phyloP scores from a whole-genome alignment of 1,140 invertebrate genomes.

The Macrotrachela quadricornifera region DNA sequence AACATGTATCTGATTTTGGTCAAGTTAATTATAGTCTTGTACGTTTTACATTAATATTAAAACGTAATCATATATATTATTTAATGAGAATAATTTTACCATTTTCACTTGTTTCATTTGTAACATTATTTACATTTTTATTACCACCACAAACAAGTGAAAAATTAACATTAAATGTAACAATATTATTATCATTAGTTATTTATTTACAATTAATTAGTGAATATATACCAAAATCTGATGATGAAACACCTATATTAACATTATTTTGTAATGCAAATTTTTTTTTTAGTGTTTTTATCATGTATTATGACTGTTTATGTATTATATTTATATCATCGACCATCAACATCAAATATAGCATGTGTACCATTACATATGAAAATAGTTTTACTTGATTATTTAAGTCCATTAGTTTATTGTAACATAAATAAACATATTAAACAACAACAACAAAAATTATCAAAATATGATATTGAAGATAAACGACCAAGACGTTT shows the following conservation, averaged over 20 bases:
- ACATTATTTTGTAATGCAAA: conserved; percentile 4
- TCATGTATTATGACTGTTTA: conserved; percentile 5
- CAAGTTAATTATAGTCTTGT: not conserved
- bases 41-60: not conserved
- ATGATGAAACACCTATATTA: conserved; percentile 3
- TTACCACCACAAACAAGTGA: conserved; percentile 2
- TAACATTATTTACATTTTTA: conserved; percentile 6
- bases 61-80: conserved; percentile 1
- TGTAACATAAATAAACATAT: too few relatives aligned
- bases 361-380: too few relatives aligned
- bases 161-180: conserved; percentile 7
- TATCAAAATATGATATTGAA: too few relatives aligned
- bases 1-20: not conserved
- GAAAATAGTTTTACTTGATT: too few relatives aligned
- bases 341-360: too few relatives aligned
- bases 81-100: conserved; percentile 8
- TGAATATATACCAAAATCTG: conserved; percentile 3
- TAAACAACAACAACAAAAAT: too few relatives aligned
- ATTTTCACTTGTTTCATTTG: not conserved
- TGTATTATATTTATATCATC: too few relatives aligned
- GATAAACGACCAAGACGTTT: too few relatives aligned
- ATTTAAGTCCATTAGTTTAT: too few relatives aligned
- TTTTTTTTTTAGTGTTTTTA: conserved; percentile 6
- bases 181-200: conserved; percentile 1
- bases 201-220: conserved; percentile 6